Base-by-base conservation (phyloP, 1,140 invertebrate species). In the Platyscapa corneri region DNA sequence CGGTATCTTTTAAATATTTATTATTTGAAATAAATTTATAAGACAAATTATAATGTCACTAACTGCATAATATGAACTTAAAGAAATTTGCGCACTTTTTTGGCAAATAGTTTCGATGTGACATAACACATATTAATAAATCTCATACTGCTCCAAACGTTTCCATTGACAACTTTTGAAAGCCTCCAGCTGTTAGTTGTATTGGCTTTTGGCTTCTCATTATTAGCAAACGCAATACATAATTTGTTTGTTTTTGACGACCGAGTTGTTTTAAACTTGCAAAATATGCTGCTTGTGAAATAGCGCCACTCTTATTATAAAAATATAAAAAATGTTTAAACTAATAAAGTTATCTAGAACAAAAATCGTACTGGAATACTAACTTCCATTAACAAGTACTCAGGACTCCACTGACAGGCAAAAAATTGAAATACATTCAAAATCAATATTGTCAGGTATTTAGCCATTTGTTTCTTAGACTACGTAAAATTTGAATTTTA, bases 401-500 rank as follows among this genome's bases (percentile, higher is more conserved):
- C 75, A 20, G 83, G 83, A 12, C 12, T 46, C 83, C 83, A 84
- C 20, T 84, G 83, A 23, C 60, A 78, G 10, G 27, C 56, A 30
- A 84, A 84, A 67, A 84, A 84, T 79, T 78, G 60, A 10, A 84
- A 56, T 20, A 72, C 0, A 72, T 84, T 84, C 7, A 84, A n/a
- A 0, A 46, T 0, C 3, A 84, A 20, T 46, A 84, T 7, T 23
- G 60, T 18, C 0, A 27, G 6, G 16, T n/a, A 84, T 72, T 79
- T 78, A 5, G n/a, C 6, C 34, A 16, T 60, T 20, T 83, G 16
- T 3, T 37, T 46, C 7, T 46, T 56, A 6, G 64, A 27, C 82
- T 83, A 27, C 56, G 32, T 30, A 49, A 70, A 80, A 65, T 23
- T 3, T 37, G 3, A 42, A 42, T 39, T 37, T 78, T 60, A 37